phyloP scores from a whole-genome alignment of 2,888 invertebrate species.

The Pteria penguin region DNA sequence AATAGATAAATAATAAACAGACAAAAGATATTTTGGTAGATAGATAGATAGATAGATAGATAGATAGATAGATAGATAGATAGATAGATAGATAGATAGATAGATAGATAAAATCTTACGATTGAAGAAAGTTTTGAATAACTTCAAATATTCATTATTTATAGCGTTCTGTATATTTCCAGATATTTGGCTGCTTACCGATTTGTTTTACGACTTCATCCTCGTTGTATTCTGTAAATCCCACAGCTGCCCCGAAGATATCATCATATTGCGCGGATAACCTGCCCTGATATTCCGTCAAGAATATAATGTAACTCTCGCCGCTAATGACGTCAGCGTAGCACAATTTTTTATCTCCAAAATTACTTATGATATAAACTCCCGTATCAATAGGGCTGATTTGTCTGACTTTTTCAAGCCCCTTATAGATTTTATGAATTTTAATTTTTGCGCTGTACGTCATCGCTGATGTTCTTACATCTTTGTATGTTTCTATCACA shows the following conservation, averaged over 20 bases:
- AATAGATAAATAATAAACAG: no score
- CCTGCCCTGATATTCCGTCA: constrained; percentile 71
- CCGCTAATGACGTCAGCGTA: constrained; percentile 75
- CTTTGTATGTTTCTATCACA: constrained; percentile 68
- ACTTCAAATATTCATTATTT: no score
- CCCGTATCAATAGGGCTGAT: constrained; percentile 42
- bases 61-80: no score
- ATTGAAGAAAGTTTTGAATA: no score
- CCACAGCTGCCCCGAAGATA: constrained; percentile 76
- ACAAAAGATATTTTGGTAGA: no score
- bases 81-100: no score
- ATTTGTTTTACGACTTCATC: constrained; percentile 68
- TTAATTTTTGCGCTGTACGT: constrained; percentile 73
- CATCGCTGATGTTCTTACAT: constrained; percentile 60
- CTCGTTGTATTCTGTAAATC: constrained; percentile 67
- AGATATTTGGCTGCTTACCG: constrained; percentile 75
- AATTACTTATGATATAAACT: constrained; percentile 76
- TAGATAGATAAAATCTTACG: no score
- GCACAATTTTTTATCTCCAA: constrained; percentile 77
- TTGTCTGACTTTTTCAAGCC: constrained; percentile 53
- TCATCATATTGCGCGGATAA: constrained; percentile 79
- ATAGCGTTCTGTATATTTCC: no score
- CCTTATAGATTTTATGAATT: constrained; percentile 68
- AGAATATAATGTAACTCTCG: constrained; percentile 74
- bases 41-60: no score